phyloP scores from a whole-genome alignment of 2,888 invertebrate genomes.

The Dasysyrphus albostriatus region DNA sequence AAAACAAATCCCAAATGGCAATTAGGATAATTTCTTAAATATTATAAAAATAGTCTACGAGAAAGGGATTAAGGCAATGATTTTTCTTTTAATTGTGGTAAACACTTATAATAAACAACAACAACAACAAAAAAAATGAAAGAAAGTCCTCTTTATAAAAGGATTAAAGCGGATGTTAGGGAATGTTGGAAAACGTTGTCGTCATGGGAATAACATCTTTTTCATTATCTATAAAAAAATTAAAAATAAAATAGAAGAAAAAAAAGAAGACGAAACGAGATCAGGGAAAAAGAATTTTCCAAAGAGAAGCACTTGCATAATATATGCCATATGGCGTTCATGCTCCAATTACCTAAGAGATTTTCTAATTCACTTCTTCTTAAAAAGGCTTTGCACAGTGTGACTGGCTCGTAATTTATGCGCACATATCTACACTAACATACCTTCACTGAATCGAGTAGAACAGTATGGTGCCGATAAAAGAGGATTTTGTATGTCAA shows the following conservation, averaged over 20 bases:
- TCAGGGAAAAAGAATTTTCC: constrained; percentile 39
- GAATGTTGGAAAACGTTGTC: constrained; percentile 12
- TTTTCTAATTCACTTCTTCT: constrained; percentile 67
- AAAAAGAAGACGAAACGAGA: constrained; percentile 24
- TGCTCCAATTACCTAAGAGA: constrained; percentile 74
- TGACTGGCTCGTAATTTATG: constrained; percentile 64
- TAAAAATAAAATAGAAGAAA: constrained; percentile 5
- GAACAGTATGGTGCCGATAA: constrained; percentile 30
- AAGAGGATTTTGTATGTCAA: constrained; percentile 30
- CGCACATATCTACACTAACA: constrained; percentile 38
- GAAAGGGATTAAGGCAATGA: constrained; percentile 70
- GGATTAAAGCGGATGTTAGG: constrained; percentile 45
- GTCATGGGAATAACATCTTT: constrained; percentile 37
- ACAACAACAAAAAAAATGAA: too few species aligned
- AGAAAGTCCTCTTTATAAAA: constrained; percentile 26
- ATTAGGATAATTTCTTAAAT: constrained; percentile 55
- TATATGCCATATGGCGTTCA: constrained; percentile 71
- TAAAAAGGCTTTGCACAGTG: constrained; percentile 43
- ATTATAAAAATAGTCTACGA: constrained; percentile 36
- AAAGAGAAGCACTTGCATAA: constrained; percentile 62
- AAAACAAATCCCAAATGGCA: constrained; percentile 32
- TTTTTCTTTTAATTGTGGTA: constrained; percentile 71
- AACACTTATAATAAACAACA: constrained; percentile 52
- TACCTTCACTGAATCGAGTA: constrained; percentile 1
- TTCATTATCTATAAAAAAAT: constrained; percentile 2